A percentile compares a stretch with the other conserved stretches of the same genome.
Evolutionary conservation across 2,888 invertebrate genomes (phyloP).

Genomic region (Drosophila basisetae): DNA sequence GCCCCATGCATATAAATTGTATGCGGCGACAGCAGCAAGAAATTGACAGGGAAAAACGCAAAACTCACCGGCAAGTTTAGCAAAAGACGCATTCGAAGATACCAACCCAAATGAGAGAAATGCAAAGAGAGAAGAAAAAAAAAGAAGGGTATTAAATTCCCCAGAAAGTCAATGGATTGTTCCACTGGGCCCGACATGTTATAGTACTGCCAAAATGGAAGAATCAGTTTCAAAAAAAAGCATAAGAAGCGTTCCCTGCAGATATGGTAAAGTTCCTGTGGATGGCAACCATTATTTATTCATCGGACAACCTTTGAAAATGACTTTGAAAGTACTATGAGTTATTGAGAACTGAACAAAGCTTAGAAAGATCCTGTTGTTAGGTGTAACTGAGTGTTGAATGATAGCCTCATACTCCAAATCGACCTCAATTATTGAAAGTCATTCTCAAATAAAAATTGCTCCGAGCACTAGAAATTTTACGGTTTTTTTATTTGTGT

Average conservation of each 20-base stretch:
- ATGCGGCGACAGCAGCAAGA: constrained; percentile 38
- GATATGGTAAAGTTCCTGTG: not conserved
- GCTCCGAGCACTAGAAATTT: not conserved
- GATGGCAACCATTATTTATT: not conserved
- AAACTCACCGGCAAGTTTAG: constrained; percentile 11
- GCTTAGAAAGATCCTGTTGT: too few relatives aligned
- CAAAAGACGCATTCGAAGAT: constrained; percentile 26
- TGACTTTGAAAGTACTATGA: too few relatives aligned
- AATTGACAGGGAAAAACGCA: constrained; percentile 16
- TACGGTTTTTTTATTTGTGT: not conserved
- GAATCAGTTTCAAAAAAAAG: not conserved
- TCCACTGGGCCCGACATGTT: not conserved
- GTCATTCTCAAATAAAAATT: not conserved
- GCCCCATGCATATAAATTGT: constrained; percentile 47
- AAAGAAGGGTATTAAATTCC: not conserved
- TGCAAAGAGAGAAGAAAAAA: not conserved
- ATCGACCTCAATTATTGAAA: not conserved
- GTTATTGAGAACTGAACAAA: too few relatives aligned
- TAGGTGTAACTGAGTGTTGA: too few relatives aligned
- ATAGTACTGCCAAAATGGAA: not conserved
- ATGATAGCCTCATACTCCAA: not conserved
- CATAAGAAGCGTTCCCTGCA: not conserved
- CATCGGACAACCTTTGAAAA: not conserved
- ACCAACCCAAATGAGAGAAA: not conserved
- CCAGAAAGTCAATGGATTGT: too few relatives aligned